A percentile compares a stretch with the other conserved stretches of the same genome.
Conservation (phyloP, 2,113 vertebrate species). For the Strix aluco region DNA sequence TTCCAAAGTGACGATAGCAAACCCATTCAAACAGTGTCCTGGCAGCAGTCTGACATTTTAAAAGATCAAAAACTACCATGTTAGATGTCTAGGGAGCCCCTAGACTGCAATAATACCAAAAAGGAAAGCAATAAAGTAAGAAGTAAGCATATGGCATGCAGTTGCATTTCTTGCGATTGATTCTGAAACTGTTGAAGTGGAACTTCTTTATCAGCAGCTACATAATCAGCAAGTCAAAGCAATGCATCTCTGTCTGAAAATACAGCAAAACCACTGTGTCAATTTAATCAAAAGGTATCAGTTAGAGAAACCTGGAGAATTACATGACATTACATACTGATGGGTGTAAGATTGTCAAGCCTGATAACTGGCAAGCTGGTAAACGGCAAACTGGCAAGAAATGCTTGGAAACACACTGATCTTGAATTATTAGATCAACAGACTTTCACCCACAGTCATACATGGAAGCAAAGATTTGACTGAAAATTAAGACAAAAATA, state of each 20-base stretch:
- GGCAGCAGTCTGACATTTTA: conserved; percentile 7
- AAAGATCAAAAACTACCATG: conserved; percentile 1
- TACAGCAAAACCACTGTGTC: not conserved
- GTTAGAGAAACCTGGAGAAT: not conserved
- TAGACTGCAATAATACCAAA: not conserved
- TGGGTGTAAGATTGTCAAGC: not conserved
- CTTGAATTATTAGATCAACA: not conserved
- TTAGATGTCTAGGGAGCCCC: not conserved
- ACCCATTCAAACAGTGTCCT: not conserved
- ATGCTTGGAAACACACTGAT: not conserved
- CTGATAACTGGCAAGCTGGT: not conserved
- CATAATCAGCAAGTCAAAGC: conserved; percentile 25
- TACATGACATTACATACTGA: not conserved
- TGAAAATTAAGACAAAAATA: not conserved
- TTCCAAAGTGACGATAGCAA: not conserved
- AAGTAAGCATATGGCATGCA: not conserved
- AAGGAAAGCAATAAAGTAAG: conserved; percentile 17
- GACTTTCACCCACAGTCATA: not conserved
- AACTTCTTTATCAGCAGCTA: conserved; percentile 37
- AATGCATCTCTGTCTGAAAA: conserved; percentile 8
- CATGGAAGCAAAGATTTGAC: not conserved
- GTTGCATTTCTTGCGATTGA: conserved; percentile 37
- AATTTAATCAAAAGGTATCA: conserved; percentile 31
- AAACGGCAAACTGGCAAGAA: not conserved
- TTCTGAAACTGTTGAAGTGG: conserved; percentile 33